These are phyloP conservation scores for Dichetophora obliterata DNA, from an alignment of 2,888 invertebrate genomes.

Conservation along the genomic window DNA sequence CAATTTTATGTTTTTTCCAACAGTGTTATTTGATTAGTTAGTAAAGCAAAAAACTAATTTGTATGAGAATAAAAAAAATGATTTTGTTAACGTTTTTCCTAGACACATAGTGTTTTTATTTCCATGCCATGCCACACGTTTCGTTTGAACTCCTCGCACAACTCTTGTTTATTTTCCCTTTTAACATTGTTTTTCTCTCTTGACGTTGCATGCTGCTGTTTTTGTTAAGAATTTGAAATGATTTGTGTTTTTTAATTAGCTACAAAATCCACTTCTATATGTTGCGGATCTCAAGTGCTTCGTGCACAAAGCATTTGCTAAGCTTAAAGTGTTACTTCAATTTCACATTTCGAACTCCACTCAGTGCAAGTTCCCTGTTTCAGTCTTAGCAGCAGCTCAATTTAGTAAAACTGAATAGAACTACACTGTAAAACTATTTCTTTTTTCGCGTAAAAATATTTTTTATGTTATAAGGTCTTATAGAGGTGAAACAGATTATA, in stretches of 20 bases:
- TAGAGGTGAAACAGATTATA: no score
- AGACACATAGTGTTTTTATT: no score
- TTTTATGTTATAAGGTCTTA: no score
- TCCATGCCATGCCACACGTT: background rate
- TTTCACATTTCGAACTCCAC: conserved; percentile 22
- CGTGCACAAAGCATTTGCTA: conserved; percentile 7
- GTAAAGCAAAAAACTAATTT: no score
- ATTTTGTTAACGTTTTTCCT: no score
- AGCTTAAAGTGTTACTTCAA: conserved; percentile 36
- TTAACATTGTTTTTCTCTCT: no score
- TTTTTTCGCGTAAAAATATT: no score
- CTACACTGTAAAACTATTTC: background rate
- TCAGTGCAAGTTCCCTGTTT: background rate
- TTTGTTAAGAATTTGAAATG: conserved; percentile 38
- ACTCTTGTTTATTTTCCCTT: background rate
- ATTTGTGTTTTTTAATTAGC: conserved; percentile 47
- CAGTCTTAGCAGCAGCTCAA: background rate
- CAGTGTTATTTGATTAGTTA: no score
- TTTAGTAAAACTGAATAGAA: background rate
- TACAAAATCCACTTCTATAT: conserved; percentile 42
- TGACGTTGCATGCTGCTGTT: background rate
- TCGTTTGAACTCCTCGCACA: background rate
- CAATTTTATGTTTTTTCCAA: no score
- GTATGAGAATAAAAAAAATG: no score
- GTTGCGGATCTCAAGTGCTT: conserved; percentile 22